These are phyloP conservation scores for Epinephelus lanceolatus DNA, from an alignment of 2,113 vertebrate genomes.

Conservation along the genomic window DNA sequence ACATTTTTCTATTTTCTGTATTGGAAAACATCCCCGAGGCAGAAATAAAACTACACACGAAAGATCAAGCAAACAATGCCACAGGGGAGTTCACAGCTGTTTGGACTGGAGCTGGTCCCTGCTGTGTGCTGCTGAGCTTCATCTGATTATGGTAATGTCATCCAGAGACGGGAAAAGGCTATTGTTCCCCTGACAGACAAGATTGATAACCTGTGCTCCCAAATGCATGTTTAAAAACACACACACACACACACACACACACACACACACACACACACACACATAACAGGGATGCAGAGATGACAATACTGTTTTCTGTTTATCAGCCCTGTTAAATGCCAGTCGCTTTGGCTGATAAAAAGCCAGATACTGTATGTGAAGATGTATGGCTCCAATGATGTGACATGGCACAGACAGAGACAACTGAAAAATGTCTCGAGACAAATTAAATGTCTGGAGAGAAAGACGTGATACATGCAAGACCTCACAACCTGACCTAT, in stretches of 20 bases:
- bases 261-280: conserved; percentile 34
- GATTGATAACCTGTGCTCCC: conserved; percentile 70
- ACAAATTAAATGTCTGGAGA: conserved; percentile 31
- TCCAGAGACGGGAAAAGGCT: conserved; percentile 35
- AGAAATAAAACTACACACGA: background rate
- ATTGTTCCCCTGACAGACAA: conserved; percentile 68
- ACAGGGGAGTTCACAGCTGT: conserved; percentile 27
- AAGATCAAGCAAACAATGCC: background rate
- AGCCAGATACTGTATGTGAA: conserved; percentile 8
- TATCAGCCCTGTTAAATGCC: conserved; percentile 53
- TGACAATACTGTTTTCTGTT: conserved; percentile 32
- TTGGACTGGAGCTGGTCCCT: conserved; percentile 16
- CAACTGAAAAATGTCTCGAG: background rate
- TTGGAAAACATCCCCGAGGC: background rate
- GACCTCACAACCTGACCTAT: background rate
- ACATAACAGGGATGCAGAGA: background rate
- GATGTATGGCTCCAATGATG: conserved; percentile 10
- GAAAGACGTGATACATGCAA: background rate
- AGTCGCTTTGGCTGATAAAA: conserved; percentile 38
- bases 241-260: conserved; percentile 26
- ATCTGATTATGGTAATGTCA: conserved; percentile 68
- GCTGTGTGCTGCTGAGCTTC: conserved; percentile 45
- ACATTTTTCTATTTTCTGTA: background rate
- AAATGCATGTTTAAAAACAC: conserved; percentile 18
- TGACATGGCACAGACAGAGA: conserved; percentile 14